Evolutionary conservation across 2,797 vertebrate species (phyloP).

Genomic region (Mus spretus): DNA sequence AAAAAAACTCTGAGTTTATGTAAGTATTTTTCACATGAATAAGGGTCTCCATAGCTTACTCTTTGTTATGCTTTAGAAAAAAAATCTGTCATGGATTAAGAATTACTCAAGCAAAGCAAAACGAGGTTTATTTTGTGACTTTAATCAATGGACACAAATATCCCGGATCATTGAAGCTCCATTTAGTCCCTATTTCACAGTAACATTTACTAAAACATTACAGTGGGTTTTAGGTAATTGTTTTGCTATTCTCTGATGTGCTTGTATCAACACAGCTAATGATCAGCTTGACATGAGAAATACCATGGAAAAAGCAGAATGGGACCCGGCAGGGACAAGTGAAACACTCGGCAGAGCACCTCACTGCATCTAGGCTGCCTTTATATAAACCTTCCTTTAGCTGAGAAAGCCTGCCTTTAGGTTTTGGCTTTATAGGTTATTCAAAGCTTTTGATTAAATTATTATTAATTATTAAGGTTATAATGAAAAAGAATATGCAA

Average conservation of each 20-base stretch:
- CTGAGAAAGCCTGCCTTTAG: conserved; percentile 20
- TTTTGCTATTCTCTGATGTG: conserved; percentile 66
- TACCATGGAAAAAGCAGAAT: conserved; percentile 73
- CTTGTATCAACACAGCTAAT: conserved; percentile 71
- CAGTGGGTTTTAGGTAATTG: conserved; percentile 70
- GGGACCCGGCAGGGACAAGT: conserved; percentile 50
- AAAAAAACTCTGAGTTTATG: background rate
- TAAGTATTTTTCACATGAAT: background rate
- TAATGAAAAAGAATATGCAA: background rate
- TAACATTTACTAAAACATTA: conserved; percentile 70
- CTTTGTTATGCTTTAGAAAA: background rate
- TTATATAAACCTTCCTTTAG: conserved; percentile 10
- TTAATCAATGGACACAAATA: conserved; percentile 76
- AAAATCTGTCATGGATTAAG: conserved; percentile 41
- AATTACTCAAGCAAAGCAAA: conserved; percentile 40
- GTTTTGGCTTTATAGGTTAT: conserved; percentile 21
- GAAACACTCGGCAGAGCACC: conserved; percentile 56
- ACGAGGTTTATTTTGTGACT: conserved; percentile 66
- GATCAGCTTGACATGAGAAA: conserved; percentile 78
- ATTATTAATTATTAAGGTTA: background rate
- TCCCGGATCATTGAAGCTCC: conserved; percentile 51
- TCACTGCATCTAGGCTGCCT: conserved; percentile 40
- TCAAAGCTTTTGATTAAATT: background rate
- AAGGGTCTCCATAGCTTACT: background rate
- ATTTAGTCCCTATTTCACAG: conserved; percentile 67